These are phyloP conservation scores for Zosterops borbonicus DNA, from an alignment of 2,113 vertebrate genomes.

Conservation along the genomic window DNA sequence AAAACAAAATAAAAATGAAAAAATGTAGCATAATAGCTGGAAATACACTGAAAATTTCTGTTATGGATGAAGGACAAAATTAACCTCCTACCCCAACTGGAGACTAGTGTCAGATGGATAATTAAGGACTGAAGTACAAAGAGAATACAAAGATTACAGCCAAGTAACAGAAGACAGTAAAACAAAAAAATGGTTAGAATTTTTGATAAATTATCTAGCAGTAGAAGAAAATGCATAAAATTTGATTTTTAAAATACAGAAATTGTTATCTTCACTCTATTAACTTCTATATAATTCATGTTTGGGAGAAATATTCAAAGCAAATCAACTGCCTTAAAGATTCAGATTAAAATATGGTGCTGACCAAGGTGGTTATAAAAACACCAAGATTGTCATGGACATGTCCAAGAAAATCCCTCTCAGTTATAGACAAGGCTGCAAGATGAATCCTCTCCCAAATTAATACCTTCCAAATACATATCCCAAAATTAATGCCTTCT, in stretches of 20 bases:
- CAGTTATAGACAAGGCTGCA: not conserved
- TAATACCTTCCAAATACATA: not conserved
- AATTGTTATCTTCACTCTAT: not conserved
- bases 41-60: not conserved
- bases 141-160: not conserved
- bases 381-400: accelerated
- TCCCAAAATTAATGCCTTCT: not conserved
- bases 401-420: not conserved
- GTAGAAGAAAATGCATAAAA: not conserved
- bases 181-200: not conserved
- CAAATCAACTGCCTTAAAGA: not conserved
- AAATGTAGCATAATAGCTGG: not conserved
- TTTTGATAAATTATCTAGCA: not conserved
- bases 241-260: not conserved
- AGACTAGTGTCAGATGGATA: not conserved
- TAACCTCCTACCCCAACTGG: not conserved
- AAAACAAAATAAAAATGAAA: not conserved
- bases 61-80: not conserved
- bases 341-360: not conserved
- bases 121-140: not conserved
- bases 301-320: not conserved
- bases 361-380: not conserved
- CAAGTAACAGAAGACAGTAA: not conserved
- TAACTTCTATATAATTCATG: not conserved
- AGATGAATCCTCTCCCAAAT: not conserved